Evolutionary conservation across 2,113 vertebrate genomes (phyloP), one percentile per base, ranked within the genome.

Genomic region (Oceanites oceanicus): DNA sequence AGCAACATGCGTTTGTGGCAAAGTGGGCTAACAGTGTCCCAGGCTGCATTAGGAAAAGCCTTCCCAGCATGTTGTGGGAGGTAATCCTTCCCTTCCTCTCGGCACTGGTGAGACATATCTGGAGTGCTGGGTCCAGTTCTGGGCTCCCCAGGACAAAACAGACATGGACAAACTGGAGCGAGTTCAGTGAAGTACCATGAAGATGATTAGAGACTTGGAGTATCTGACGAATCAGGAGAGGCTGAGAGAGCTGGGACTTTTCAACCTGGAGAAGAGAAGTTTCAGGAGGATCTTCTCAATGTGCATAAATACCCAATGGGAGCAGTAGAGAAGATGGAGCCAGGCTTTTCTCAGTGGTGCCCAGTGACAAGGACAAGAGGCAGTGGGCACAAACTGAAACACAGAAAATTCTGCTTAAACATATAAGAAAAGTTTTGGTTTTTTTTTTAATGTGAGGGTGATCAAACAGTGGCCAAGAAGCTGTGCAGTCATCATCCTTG

Each of bases 11-110:
- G 1, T 38, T 77, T 42, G 7, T 61, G 59, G 14, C 16, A 50
- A 59, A 74, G 27, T 13, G 34, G n/a, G 17, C 59, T n/a, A 6
- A 5, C 4, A 59, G n/a, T 68, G 8, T 42, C 14, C 12, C 2
- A 1, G 52, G 7, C 45, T 61, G 47, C 26, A 32, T 86, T 62
- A 55, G 4, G 11, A 74, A 68, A 23, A 49, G 3, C 18, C 16
- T 42, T 85, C n/a, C 21, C 7, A 21, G 29, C 12, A 61, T n/a
- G 18, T 58, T 0, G 0, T 68, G 16, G n/a, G 25, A 82, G 27
- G 27, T 76, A 7, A 45, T 85, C n/a, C n/a, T 80, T 36, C 10
- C 27, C 53, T 21, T 72, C 67, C 50, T 0, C 21, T 76, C 1
- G 1, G 38, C 27, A 15, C n/a, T 59, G 16, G 3, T 72, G 70